A percentile compares a stretch with the other conserved stretches of the same genome.
Conservation (phyloP, 92 coral and sea anemone genomes). For the Galaxea fascicularis region DNA sequence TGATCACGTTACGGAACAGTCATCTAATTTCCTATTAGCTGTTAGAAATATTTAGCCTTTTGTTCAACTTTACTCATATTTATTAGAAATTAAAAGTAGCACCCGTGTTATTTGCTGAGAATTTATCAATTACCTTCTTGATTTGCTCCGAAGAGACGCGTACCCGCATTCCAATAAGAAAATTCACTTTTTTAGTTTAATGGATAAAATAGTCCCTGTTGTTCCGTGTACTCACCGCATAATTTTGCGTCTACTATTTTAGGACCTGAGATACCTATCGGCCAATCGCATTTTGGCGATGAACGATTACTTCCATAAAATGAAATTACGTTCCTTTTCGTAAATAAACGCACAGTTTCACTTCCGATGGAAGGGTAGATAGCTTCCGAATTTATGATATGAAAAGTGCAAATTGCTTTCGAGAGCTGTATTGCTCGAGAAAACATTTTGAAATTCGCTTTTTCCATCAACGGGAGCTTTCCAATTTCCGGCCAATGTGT, state of each 20-base stretch:
- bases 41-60: slow-evolving; percentile 23
- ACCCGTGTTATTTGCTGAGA: slow-evolving; percentile 25
- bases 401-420: slow-evolving; percentile 34
- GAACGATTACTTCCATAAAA: background rate
- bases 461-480: background rate
- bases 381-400: slow-evolving; percentile 27
- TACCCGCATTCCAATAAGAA: slow-evolving; percentile 43
- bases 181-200: slow-evolving; percentile 52
- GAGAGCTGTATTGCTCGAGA: background rate
- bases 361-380: slow-evolving; percentile 34
- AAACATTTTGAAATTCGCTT: slow-evolving; percentile 3
- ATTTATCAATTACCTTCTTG: slow-evolving; percentile 43
- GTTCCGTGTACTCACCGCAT: slow-evolving; percentile 19
- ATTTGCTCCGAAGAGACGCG: slow-evolving; percentile 22
- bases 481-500: background rate
- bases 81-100: slow-evolving; percentile 55
- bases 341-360: slow-evolving; percentile 10
- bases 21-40: slow-evolving; percentile 32
- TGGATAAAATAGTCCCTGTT: slow-evolving; percentile 22
- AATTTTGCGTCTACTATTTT: slow-evolving; percentile 14
- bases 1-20: background rate
- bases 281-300: slow-evolving; percentile 2
- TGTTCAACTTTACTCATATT: slow-evolving; percentile 55
- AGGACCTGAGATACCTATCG: slow-evolving; percentile 15
- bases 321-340: slow-evolving; percentile 14